Evolutionary conservation across 2,888 invertebrate species (phyloP).

Genomic region (Oligia strigilis): DNA sequence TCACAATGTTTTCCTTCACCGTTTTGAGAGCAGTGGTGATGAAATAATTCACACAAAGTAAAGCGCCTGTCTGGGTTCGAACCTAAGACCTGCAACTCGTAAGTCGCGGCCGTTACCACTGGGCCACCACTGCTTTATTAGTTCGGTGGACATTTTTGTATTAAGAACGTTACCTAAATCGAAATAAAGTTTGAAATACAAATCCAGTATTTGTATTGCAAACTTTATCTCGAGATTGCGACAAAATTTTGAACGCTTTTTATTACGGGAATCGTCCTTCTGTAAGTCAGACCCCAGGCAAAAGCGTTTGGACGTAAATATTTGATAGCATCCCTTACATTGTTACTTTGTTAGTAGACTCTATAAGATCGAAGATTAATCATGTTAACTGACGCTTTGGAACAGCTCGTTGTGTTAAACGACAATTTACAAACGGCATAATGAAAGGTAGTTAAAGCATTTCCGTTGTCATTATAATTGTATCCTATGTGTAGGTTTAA

Average conservation of each 20-base stretch:
- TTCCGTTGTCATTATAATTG: neutral
- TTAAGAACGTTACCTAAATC: neutral
- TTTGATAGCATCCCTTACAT: neutral
- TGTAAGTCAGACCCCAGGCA: neutral
- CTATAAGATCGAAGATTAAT: neutral
- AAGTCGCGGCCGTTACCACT: too few species aligned
- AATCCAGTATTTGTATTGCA: neutral
- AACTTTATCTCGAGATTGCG: neutral
- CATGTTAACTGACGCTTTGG: neutral
- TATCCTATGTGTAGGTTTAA: neutral
- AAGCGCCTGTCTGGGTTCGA: too few species aligned
- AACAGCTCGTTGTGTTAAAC: neutral
- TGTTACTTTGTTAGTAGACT: neutral
- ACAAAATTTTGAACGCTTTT: neutral
- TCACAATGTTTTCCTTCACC: too few species aligned
- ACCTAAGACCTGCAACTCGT: too few species aligned
- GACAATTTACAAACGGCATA: neutral
- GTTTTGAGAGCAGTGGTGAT: too few species aligned
- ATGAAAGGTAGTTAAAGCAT: neutral
- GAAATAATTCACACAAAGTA: too few species aligned
- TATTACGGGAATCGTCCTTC: neutral
- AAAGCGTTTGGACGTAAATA: neutral
- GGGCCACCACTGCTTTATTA: too few species aligned
- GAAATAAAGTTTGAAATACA: neutral
- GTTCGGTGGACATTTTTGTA: neutral